These are phyloP conservation scores for Geophilus truncorum DNA, from an alignment of 2,888 invertebrate species.

Conservation along the genomic window DNA sequence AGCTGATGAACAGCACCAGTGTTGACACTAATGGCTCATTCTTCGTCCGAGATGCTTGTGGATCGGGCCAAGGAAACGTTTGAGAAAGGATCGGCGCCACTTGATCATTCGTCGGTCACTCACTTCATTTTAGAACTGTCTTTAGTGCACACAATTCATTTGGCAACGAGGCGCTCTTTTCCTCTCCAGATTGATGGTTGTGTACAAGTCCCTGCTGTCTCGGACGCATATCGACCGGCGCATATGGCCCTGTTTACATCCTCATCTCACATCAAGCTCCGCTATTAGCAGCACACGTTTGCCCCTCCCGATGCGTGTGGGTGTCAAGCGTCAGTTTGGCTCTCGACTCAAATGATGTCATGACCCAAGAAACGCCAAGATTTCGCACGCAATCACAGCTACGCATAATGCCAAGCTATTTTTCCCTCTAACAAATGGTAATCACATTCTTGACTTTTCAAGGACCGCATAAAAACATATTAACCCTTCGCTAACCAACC, in stretches of 20 bases:
- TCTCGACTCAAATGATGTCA: not conserved
- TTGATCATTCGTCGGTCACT: conserved; percentile 15
- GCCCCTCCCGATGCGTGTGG: conserved; percentile 27
- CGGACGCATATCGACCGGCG: not conserved
- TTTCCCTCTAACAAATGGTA: not conserved
- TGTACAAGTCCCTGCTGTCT: not conserved
- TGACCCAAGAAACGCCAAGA: conserved; percentile 17
- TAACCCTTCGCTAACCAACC: no score
- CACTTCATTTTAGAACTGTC: conserved; percentile 18
- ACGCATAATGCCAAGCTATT: not conserved
- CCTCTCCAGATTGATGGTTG: not conserved
- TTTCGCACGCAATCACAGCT: not conserved
- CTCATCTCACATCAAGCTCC: not conserved
- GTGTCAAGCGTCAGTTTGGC: not conserved
- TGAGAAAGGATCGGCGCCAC: not conserved
- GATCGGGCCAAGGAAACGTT: conserved; percentile 13
- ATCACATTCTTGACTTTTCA: not conserved
- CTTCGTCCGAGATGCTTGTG: not conserved
- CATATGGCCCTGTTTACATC: conserved; percentile 20
- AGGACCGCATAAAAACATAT: no score
- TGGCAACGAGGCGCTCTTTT: not conserved
- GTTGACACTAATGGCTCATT: conserved; percentile 24
- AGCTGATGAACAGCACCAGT: conserved; percentile 21
- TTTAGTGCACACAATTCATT: conserved; percentile 6
- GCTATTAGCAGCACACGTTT: not conserved